These are phyloP conservation scores for Rhinopomastus cyanomelas DNA, from an alignment of 2,113 vertebrate species.

Conservation along the genomic window DNA sequence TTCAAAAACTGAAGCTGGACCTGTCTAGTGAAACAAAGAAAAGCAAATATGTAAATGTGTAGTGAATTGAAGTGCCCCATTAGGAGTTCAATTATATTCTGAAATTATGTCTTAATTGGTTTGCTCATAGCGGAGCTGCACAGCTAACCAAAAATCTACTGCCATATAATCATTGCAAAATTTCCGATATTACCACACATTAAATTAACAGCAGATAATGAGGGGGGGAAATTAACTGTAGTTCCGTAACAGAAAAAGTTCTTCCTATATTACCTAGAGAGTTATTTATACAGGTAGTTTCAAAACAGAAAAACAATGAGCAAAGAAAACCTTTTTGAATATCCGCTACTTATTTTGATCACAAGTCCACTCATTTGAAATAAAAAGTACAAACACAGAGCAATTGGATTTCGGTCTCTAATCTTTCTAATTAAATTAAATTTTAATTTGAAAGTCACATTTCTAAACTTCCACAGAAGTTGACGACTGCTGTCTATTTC, in stretches of 20 bases:
- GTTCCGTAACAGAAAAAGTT: too few species aligned
- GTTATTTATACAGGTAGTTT: not conserved
- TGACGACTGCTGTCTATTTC: not conserved
- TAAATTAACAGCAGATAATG: conserved; percentile 57
- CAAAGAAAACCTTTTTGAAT: not conserved
- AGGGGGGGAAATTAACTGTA: conserved; percentile 44
- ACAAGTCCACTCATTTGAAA: not conserved
- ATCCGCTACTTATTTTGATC: not conserved
- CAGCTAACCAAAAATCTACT: conserved; percentile 45
- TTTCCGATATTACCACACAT: conserved; percentile 41
- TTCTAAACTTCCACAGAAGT: not conserved
- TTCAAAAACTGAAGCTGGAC: conserved; percentile 11
- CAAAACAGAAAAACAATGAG: not conserved
- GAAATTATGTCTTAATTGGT: conserved; percentile 64
- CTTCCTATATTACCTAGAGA: not conserved
- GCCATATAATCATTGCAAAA: conserved; percentile 26
- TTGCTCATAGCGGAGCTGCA: conserved; percentile 40
- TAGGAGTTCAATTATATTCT: conserved; percentile 55
- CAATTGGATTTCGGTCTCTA: not conserved
- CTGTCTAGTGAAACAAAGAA: not conserved
- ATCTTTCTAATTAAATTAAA: not conserved
- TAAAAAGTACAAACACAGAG: fast-evolving
- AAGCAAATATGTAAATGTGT: conserved; percentile 38
- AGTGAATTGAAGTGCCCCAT: conserved; percentile 19
- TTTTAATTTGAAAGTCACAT: not conserved